Percentiles rank a stretch among this genome's conserved stretches.
Evolutionary conservation across 2,888 invertebrate genomes (phyloP).

Genomic region (Parnassius smintheus): DNA sequence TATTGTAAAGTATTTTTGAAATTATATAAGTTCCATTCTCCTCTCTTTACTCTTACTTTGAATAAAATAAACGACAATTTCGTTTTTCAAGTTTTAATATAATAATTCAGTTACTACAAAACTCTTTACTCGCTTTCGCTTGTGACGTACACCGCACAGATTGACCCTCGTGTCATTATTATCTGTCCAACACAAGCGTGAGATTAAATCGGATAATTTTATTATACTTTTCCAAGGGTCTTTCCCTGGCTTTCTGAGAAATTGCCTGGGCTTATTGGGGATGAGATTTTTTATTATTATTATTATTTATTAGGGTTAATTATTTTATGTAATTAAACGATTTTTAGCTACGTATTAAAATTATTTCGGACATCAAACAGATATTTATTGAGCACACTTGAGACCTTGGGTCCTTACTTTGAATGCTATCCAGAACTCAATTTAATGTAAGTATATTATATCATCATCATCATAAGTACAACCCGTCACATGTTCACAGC

Average conservation of each 20-base stretch:
- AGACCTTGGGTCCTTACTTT: too few species aligned
- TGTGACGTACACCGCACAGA: slow-evolving; percentile 36
- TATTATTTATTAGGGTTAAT: slow-evolving; percentile 5
- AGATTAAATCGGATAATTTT: slow-evolving; percentile 61
- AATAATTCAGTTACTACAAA: neutral
- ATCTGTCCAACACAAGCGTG: slow-evolving; percentile 66
- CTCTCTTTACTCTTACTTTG: too few species aligned
- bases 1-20: too few species aligned
- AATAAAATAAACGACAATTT: too few species aligned
- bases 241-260: slow-evolving; percentile 8
- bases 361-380: too few species aligned
- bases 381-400: too few species aligned
- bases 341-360: neutral
- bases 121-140: slow-evolving; percentile 20
- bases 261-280: slow-evolving; percentile 9
- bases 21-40: too few species aligned
- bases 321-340: neutral
- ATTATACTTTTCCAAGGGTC: slow-evolving; percentile 54
- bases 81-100: too few species aligned
- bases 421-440: too few species aligned
- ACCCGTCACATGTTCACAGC: too few species aligned
- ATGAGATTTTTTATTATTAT: neutral
- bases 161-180: slow-evolving; percentile 53
- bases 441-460: too few species aligned
- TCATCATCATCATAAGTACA: too few species aligned